These are phyloP conservation scores for Murina feae DNA, from an alignment of 2,113 vertebrate species.

Conservation along the genomic window DNA sequence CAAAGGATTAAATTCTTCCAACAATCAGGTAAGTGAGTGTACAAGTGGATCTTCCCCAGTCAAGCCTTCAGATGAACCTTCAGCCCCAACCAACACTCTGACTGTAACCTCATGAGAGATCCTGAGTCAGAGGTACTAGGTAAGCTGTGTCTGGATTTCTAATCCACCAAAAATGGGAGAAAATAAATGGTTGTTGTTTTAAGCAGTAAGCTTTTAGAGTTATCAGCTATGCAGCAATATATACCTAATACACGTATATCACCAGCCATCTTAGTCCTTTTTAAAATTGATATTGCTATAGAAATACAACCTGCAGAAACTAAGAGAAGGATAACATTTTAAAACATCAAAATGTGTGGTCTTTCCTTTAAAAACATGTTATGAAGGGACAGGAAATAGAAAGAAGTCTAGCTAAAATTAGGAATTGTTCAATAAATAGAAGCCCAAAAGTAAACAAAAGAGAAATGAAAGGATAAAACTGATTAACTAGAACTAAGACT, in stretches of 20 bases:
- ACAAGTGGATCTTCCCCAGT: neutral
- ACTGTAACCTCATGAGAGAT: neutral
- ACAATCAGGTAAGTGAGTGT: neutral
- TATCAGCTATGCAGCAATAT: neutral
- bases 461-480: neutral
- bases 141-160: neutral
- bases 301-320: constrained; percentile 6
- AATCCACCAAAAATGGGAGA: neutral
- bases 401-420: neutral
- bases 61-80: neutral
- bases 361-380: neutral
- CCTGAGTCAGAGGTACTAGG: neutral
- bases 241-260: neutral
- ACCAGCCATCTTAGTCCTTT: neutral
- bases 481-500: neutral
- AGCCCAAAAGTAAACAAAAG: neutral
- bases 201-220: neutral
- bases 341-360: neutral
- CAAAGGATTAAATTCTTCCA: neutral
- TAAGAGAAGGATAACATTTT: neutral
- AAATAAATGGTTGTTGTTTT: neutral
- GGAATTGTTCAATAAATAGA: neutral
- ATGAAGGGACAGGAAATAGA: neutral
- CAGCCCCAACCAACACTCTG: neutral
- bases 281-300: neutral